A percentile compares a stretch with the other conserved stretches of the same genome.
Evolutionary conservation across 2,113 vertebrate genomes (phyloP).

Genomic region (Copsychus sechellarum): DNA sequence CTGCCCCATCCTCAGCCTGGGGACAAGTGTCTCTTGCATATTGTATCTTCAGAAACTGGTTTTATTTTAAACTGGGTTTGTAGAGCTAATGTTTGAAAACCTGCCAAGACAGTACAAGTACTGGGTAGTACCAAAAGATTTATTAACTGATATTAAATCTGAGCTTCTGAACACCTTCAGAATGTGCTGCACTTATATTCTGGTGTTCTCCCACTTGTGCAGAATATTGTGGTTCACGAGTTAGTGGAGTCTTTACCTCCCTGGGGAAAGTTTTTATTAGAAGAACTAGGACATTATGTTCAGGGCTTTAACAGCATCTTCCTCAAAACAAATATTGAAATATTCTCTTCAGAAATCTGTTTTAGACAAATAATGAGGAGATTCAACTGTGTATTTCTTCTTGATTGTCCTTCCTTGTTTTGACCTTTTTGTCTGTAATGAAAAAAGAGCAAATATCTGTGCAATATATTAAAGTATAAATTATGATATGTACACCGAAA

Average conservation of each 20-base stretch:
- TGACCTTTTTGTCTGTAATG: neutral
- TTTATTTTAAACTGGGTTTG: conserved; percentile 15
- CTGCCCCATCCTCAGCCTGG: conserved; percentile 12
- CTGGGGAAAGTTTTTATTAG: conserved; percentile 67
- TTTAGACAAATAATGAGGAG: neutral
- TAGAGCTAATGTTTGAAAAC: neutral
- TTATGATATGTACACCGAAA: neutral
- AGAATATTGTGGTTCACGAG: conserved; percentile 32
- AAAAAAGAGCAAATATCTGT: neutral
- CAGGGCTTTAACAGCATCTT: conserved; percentile 6
- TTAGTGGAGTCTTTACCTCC: conserved; percentile 45
- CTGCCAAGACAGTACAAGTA: neutral
- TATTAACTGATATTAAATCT: neutral
- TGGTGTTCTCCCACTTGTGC: neutral
- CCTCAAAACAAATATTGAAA: neutral
- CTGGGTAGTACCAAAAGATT: neutral
- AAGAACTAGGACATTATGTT: conserved; percentile 32
- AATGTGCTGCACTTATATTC: neutral
- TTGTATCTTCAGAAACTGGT: neutral
- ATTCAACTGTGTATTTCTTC: neutral
- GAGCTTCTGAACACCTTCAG: neutral
- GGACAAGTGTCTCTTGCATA: neutral
- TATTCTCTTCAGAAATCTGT: neutral
- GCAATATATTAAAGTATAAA: neutral
- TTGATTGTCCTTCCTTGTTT: neutral